phyloP scores from a whole-genome alignment of 2,888 invertebrate genomes.

The Dasysyrphus tricinctus region DNA sequence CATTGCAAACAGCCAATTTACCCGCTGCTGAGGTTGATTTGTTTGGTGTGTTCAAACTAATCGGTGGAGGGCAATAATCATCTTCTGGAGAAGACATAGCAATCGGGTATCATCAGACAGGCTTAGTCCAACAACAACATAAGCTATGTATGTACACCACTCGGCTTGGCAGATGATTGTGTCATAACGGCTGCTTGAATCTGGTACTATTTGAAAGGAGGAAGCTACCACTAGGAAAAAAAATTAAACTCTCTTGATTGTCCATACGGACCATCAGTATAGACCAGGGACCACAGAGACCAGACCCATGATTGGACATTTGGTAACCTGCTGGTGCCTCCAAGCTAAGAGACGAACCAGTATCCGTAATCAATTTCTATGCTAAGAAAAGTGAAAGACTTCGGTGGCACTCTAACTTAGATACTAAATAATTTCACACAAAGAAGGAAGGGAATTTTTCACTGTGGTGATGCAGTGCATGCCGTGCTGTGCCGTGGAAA shows the following conservation, averaged over 20 bases:
- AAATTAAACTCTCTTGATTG: conserved; percentile 48
- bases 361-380: conserved; percentile 64
- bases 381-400: conserved; percentile 70
- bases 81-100: conserved; percentile 30
- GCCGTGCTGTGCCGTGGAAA: conserved; percentile 21
- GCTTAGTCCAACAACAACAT: conserved; percentile 46
- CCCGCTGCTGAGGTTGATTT: conserved; percentile 35
- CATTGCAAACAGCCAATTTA: conserved; percentile 16
- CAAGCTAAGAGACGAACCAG: conserved; percentile 61
- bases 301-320: conserved; percentile 67
- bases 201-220: conserved; percentile 67
- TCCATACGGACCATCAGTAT: conserved; percentile 33
- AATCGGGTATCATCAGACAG: conserved; percentile 31
- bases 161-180: conserved; percentile 56
- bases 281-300: conserved; percentile 14
- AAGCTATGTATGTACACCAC: conserved; percentile 6
- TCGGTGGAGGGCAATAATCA: conserved; percentile 62
- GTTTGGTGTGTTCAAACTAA: conserved; percentile 56
- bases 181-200: conserved; percentile 60
- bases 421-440: conserved; percentile 51
- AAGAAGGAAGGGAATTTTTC: conserved; percentile 62
- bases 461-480: neutral
- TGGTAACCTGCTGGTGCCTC: conserved; percentile 54
- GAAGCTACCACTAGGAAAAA: conserved; percentile 47
- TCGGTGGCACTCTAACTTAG: conserved; percentile 44